Evolutionary conservation across 2,797 vertebrate genomes (phyloP).

Genomic region (Hozukius guyotensis): DNA sequence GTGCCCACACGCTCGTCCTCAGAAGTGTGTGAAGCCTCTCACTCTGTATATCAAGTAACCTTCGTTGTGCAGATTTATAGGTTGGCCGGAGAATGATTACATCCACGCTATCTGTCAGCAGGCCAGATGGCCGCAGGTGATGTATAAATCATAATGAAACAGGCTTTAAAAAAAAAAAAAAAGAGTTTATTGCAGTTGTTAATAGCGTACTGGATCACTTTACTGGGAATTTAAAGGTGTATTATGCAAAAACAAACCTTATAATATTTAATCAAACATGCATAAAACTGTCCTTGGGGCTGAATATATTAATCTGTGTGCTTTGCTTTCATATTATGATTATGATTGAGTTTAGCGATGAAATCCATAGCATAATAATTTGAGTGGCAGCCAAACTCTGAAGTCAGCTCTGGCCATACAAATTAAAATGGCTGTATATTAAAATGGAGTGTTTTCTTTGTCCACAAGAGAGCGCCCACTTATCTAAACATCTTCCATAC

Average conservation of each 20-base stretch:
- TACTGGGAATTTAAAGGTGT: constrained; percentile 88
- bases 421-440: constrained; percentile 29
- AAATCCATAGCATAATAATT: constrained; percentile 88
- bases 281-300: constrained; percentile 88
- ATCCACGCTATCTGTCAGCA: constrained; percentile 85
- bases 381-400: constrained; percentile 74
- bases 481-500: background rate
- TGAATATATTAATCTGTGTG: constrained; percentile 90
- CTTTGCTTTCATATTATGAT: constrained; percentile 87
- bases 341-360: constrained; percentile 92
- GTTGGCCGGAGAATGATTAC: constrained; percentile 72
- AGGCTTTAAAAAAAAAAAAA: constrained; percentile 74
- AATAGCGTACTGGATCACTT: constrained; percentile 79
- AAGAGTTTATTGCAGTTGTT: constrained; percentile 88
- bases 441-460: constrained; percentile 24
- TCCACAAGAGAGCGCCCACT: constrained; percentile 6
- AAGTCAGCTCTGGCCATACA: constrained; percentile 53
- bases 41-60: constrained; percentile 79
- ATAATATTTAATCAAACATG: constrained; percentile 93
- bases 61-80: constrained; percentile 84
- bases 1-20: constrained; percentile 4
- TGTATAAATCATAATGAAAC: constrained; percentile 87
- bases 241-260: constrained; percentile 95
- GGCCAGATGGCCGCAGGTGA: constrained; percentile 80
- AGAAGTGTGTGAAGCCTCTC: constrained; percentile 45